These are phyloP conservation scores for Coelinius sp. DNA, from an alignment of 2,888 invertebrate species.

Conservation along the genomic window DNA sequence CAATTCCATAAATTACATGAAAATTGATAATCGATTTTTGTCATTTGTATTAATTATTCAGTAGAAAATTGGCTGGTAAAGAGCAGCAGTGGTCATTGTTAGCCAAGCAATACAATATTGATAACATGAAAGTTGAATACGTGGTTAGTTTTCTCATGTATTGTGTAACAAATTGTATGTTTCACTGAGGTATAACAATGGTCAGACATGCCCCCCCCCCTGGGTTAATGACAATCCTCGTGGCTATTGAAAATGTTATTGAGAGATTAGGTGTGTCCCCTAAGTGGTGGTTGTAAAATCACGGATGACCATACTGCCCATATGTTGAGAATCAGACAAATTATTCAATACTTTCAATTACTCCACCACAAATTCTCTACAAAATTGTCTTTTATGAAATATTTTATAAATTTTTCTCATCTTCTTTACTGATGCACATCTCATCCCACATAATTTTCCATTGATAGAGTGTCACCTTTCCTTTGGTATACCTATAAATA, in stretches of 20 bases:
- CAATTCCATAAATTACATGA: neutral
- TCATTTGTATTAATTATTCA: conserved; percentile 57
- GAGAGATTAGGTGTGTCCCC: conserved; percentile 9
- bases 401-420: too few relatives aligned
- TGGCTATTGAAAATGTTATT: neutral
- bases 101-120: conserved; percentile 49
- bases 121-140: conserved; percentile 14
- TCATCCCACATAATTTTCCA: neutral
- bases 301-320: conserved; percentile 61
- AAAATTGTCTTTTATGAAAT: too few relatives aligned
- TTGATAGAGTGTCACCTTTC: conserved; percentile 22
- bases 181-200: conserved; percentile 46
- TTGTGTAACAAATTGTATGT: conserved; percentile 60
- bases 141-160: conserved; percentile 30
- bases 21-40: conserved; percentile 2
- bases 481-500: conserved; percentile 30
- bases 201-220: neutral
- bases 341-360: neutral
- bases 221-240: conserved; percentile 41
- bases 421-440: too few relatives aligned
- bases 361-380: neutral
- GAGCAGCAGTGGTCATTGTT: conserved; percentile 53
- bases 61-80: conserved; percentile 57
- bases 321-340: conserved; percentile 51
- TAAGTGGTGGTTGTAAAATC: conserved; percentile 53